Percentiles rank a stretch among this genome's conserved stretches.
These are phyloP conservation scores for Python bivittatus DNA, from an alignment of 2,113 vertebrate species.

Conservation along the genomic window DNA sequence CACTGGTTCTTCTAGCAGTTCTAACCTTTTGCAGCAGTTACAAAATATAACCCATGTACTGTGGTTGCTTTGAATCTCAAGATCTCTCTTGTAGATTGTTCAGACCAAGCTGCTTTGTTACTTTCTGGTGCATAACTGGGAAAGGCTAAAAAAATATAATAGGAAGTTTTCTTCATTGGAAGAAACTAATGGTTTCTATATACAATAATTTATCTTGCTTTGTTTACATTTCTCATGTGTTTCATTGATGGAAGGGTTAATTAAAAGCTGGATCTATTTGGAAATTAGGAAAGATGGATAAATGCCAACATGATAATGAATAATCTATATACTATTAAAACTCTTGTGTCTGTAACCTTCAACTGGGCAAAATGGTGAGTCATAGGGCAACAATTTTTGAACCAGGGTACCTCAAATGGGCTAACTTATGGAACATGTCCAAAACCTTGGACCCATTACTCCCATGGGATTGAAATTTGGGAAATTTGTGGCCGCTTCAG, in stretches of 20 bases:
- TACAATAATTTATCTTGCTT: neutral
- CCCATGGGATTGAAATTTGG: too few species aligned
- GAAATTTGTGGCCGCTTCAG: too few species aligned
- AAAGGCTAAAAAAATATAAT: neutral
- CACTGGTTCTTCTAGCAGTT: neutral
- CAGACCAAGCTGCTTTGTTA: neutral
- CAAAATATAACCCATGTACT: constrained; percentile 18
- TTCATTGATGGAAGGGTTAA: neutral
- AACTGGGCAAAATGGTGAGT: too few species aligned
- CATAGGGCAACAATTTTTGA: too few species aligned
- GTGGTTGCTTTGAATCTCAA: constrained; percentile 28
- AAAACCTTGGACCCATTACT: too few species aligned
- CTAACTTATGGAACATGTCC: too few species aligned
- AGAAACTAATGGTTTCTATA: neutral
- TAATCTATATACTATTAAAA: too few species aligned
- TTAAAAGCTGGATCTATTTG: neutral
- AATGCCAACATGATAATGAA: neutral
- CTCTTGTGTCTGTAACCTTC: too few species aligned
- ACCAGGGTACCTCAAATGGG: too few species aligned
- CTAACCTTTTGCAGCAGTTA: constrained; percentile 22
- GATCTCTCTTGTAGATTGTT: neutral
- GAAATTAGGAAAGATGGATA: neutral
- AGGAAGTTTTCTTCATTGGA: neutral
- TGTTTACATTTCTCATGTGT: neutral
- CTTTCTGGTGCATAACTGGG: neutral